A percentile compares a stretch with the other conserved stretches of the same genome.
Evolutionary conservation across 1,140 invertebrate species (phyloP).

Genomic region (Brachionus sp.): DNA sequence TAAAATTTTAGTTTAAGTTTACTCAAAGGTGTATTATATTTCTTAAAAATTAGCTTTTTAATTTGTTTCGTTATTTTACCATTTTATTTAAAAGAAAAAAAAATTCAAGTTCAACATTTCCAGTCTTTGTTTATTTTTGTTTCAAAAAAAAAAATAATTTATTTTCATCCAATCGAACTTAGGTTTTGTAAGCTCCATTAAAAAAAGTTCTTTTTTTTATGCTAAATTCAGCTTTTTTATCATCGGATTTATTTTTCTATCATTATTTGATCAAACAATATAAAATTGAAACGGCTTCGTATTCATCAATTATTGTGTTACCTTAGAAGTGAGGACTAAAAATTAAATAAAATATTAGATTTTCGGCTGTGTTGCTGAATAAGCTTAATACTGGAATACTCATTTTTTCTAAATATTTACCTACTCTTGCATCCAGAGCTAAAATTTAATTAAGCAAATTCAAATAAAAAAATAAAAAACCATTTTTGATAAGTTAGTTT

Average conservation of each 20-base stretch:
- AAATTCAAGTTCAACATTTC: conserved; percentile 16
- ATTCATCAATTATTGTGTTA: conserved; percentile 40
- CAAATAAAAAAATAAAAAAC: not conserved
- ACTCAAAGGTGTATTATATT: conserved; percentile 40
- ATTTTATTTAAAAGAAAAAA: not conserved
- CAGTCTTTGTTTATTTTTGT: conserved; percentile 22
- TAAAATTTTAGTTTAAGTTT: conserved; percentile 32
- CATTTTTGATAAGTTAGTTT: not conserved
- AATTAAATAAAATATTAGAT: conserved; percentile 31
- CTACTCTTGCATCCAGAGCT: not conserved
- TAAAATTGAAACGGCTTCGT: conserved; percentile 2
- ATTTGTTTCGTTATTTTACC: conserved; percentile 5
- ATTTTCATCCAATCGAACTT: not conserved
- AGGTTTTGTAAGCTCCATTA: not conserved
- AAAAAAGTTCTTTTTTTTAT: not conserved
- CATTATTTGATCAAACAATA: conserved; percentile 30
- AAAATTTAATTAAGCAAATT: conserved; percentile 17
- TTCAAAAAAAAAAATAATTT: not conserved
- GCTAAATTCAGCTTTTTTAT: not conserved
- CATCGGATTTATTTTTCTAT: not conserved
- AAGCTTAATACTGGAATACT: not conserved
- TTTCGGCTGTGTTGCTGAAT: not conserved
- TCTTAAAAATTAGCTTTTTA: conserved; percentile 24
- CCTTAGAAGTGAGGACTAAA: conserved; percentile 5
- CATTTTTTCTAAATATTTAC: conserved; percentile 6